phyloP scores from a whole-genome alignment of 2,888 invertebrate genomes.

The Drosophila tanythrix region DNA sequence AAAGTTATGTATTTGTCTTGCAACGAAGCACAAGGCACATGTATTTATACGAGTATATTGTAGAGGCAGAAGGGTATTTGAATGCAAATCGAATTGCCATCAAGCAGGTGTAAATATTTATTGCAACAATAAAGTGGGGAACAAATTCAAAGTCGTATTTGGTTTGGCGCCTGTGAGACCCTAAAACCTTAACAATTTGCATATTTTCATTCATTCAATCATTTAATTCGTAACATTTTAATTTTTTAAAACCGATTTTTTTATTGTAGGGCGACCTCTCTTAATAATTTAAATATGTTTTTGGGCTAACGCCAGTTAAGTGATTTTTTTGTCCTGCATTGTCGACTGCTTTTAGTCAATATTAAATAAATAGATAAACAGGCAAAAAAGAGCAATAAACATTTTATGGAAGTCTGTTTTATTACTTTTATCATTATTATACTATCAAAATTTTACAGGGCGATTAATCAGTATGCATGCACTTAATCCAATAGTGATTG shows the following conservation, averaged over 20 bases:
- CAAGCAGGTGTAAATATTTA: background rate
- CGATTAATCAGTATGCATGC: background rate
- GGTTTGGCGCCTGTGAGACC: background rate
- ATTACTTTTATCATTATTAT: background rate
- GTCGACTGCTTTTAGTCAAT: background rate
- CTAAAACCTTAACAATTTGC: background rate
- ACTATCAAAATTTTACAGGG: background rate
- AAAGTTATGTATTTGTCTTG: constrained; percentile 24
- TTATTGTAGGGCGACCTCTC: no score
- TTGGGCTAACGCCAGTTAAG: background rate
- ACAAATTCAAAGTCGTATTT: background rate
- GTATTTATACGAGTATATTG: background rate
- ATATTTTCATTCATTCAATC: background rate
- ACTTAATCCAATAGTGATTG: background rate
- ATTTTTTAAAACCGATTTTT: background rate
- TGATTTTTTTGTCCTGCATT: background rate
- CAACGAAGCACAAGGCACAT: background rate
- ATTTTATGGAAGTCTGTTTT: background rate
- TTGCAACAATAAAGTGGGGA: background rate
- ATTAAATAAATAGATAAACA: background rate
- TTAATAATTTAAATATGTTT: background rate
- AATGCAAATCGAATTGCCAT: background rate
- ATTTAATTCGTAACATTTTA: background rate
- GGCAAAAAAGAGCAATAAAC: background rate
- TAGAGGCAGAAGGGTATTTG: background rate